Evolutionary conservation across 2,797 vertebrate species (phyloP).

Genomic region (Chelon labrosus): DNA sequence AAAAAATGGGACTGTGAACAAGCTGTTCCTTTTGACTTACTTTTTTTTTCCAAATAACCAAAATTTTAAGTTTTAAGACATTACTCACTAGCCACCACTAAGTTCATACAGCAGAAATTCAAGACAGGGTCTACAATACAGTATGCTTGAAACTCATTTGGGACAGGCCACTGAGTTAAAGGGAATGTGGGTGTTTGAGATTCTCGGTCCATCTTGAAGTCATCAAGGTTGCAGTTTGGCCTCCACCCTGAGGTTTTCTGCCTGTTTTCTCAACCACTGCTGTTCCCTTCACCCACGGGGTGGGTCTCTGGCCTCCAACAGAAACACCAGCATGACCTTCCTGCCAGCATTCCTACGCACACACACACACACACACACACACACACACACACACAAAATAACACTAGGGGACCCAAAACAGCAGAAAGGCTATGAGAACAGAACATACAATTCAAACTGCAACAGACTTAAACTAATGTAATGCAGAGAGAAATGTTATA

Average conservation of each 20-base stretch:
- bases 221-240: slow-evolving; percentile 36
- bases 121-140: background rate
- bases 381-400: slow-evolving; percentile 45
- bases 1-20: slow-evolving; percentile 21
- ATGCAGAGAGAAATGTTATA: background rate
- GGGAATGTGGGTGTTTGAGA: slow-evolving; percentile 5
- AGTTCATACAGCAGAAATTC: background rate
- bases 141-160: background rate
- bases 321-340: slow-evolving; percentile 67
- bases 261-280: slow-evolving; percentile 59
- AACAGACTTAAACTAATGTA: background rate
- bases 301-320: slow-evolving; percentile 56
- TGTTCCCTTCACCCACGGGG: slow-evolving; percentile 56
- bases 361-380: slow-evolving; percentile 43
- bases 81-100: background rate
- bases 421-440: slow-evolving; percentile 4
- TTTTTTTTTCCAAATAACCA: slow-evolving; percentile 22
- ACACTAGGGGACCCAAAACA: slow-evolving; percentile 9
- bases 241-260: slow-evolving; percentile 17
- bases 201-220: slow-evolving; percentile 54
- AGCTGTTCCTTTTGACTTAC: slow-evolving; percentile 11
- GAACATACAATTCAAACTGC: background rate
- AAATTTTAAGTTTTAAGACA: slow-evolving; percentile 1
- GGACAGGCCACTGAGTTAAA: background rate
- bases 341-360: slow-evolving; percentile 52